A percentile compares a stretch with the other conserved stretches of the same genome.
Evolutionary conservation across 2,888 invertebrate genomes (phyloP).

Genomic region (Aleiodes leptofemur): DNA sequence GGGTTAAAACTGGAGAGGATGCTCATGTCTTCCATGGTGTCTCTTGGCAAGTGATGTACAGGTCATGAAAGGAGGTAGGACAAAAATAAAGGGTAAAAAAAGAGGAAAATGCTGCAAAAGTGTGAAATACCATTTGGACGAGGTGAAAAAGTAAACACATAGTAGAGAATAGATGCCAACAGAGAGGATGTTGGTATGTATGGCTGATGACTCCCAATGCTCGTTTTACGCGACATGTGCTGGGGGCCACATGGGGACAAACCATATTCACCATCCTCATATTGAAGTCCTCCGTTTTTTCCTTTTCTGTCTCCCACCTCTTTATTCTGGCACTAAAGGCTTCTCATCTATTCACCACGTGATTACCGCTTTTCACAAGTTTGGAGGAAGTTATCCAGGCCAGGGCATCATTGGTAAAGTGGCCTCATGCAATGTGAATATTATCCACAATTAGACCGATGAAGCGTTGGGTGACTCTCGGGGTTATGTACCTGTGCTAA

Average conservation of each 20-base stretch:
- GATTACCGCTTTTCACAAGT: conserved; percentile 54
- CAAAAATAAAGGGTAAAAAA: not conserved
- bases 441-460: conserved; percentile 69
- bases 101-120: not conserved
- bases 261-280: conserved; percentile 15
- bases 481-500: conserved; percentile 61
- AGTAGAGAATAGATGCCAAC: not conserved
- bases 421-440: conserved; percentile 62
- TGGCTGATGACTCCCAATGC: conserved; percentile 30
- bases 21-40: not conserved
- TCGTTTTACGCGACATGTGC: conserved; percentile 20
- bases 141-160: conserved; percentile 30
- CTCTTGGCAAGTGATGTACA: conserved; percentile 20
- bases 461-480: conserved; percentile 58
- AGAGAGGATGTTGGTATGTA: conserved; percentile 15
- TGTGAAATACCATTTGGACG: conserved; percentile 14
- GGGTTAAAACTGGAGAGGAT: not conserved
- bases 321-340: conserved; percentile 1
- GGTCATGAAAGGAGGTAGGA: conserved; percentile 17
- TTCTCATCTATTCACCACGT: conserved; percentile 49
- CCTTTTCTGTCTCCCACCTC: conserved; percentile 1
- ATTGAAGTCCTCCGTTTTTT: conserved; percentile 1
- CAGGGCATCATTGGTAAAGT: conserved; percentile 53
- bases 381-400: conserved; percentile 48
- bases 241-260: conserved; percentile 3